Evolutionary conservation across 2,888 invertebrate species (phyloP), one percentile per base, ranked within the genome.

Genomic region (Morpho deidamia): DNA sequence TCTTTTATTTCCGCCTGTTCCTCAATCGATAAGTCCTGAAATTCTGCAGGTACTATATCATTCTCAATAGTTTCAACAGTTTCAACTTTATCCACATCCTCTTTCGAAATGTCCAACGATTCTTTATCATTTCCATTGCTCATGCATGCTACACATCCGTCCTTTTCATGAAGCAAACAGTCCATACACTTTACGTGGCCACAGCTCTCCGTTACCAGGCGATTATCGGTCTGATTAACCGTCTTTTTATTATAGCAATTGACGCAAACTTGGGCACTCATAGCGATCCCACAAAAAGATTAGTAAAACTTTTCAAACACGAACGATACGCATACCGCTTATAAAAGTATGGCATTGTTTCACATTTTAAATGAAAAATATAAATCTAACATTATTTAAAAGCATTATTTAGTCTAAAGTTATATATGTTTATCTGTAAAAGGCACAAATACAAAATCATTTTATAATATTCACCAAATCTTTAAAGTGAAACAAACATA

Each of bases 181-280:
- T 91, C 81, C 65, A 95, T 92, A 76, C 95, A 95, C 79, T 95
- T 95, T 52, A 90, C 89, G 74, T 95, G 95, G 3, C 95, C 95
- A 76, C 95, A 95, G 46, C 90, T 90, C 72, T 95, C 95, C 48
- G 92, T 93, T 11, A 95, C 92, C 51, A 95, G 79, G 51, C 95
- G 88, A 67, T 92, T 92, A 55, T 88, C 79, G 7, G 92, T 91
- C 42, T 80, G 76, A 65, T 92, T 91, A 38, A 91, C 84, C 52
- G 81, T 68, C 65, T 90, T 90, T 54, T 89, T 83, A 71, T 90
- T 90, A 43, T 81, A 83, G 70, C 94, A 94, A 72, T 92, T 92
- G 39, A 92, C 91, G 74, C 93, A 93, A 71, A 86, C 72, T 77
- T 88, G 76, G 41, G 80, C 68, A 78, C 79, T 80, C 88, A 89